A percentile compares a stretch with the other conserved stretches of the same genome.
phyloP scores from a whole-genome alignment of 1,140 invertebrate species.

The Hyles euphorbiae region DNA sequence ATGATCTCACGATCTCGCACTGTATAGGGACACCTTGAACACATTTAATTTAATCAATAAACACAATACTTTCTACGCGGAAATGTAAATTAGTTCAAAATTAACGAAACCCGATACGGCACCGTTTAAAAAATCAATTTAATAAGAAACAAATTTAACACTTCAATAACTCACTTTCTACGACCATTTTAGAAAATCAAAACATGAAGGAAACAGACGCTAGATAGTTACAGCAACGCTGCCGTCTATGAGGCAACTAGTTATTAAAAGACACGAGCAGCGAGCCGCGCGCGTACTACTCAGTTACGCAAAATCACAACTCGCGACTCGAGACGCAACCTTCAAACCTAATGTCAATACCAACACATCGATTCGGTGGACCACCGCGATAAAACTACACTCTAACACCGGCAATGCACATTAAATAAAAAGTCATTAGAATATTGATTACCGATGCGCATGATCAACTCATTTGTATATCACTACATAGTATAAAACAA shows the following conservation, averaged over 20 bases:
- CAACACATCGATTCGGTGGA: conserved; percentile 37
- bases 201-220: conserved; percentile 19
- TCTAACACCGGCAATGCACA: no score
- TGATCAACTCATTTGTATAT: no score
- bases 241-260: conserved; percentile 30
- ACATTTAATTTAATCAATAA: conserved; percentile 1
- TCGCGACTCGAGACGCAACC: conserved; percentile 34
- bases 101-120: not conserved
- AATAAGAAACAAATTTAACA: conserved; percentile 7
- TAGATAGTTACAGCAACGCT: conserved; percentile 17
- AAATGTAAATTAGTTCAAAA: not conserved
- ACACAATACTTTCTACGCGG: conserved; percentile 3
- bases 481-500: no score
- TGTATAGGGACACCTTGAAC: no score
- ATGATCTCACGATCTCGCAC: no score
- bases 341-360: conserved; percentile 71
- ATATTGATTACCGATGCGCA: no score
- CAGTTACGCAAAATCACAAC: conserved; percentile 72
- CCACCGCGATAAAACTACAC: no score
- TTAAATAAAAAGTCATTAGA: no score
- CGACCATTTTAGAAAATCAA: conserved; percentile 37
- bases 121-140: not conserved
- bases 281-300: conserved; percentile 26
- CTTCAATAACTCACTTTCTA: conserved; percentile 35
- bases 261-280: conserved; percentile 34